Evolutionary conservation across 2,888 invertebrate species (phyloP).

Genomic region (Pseudoips prasinana): DNA sequence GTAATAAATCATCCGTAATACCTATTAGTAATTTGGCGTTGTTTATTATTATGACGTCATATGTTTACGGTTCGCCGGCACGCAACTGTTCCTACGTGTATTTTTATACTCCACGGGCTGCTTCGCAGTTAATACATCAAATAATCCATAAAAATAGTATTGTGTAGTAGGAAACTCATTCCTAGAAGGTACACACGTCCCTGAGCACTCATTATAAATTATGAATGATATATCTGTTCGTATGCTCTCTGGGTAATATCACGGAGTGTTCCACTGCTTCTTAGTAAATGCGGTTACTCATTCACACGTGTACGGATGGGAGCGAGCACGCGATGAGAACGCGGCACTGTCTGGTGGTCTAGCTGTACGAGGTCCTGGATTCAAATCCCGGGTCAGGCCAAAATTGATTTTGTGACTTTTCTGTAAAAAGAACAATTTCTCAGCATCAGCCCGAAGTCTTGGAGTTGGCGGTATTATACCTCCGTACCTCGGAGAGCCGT

Average conservation of each 20-base stretch:
- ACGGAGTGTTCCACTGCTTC: neutral
- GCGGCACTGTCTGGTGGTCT: no score
- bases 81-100: slow-evolving; percentile 24
- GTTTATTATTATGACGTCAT: slow-evolving; percentile 37
- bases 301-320: no score
- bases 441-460: no score
- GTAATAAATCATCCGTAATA: slow-evolving; percentile 33
- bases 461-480: no score
- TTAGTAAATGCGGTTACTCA: no score
- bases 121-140: slow-evolving; percentile 12
- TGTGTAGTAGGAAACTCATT: slow-evolving; percentile 6
- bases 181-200: slow-evolving; percentile 6
- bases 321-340: no score
- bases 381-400: no score
- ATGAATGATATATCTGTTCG: slow-evolving; percentile 4
- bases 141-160: slow-evolving; percentile 10
- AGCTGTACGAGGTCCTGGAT: no score
- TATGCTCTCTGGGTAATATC: neutral
- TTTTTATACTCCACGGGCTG: slow-evolving; percentile 13
- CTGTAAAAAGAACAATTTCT: no score
- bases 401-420: no score
- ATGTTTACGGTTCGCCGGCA: slow-evolving; percentile 26
- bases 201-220: slow-evolving; percentile 5
- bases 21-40: slow-evolving; percentile 29
- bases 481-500: no score